Evolutionary conservation across 2,888 invertebrate genomes (phyloP).

Genomic region (Polydesmus complanatus): DNA sequence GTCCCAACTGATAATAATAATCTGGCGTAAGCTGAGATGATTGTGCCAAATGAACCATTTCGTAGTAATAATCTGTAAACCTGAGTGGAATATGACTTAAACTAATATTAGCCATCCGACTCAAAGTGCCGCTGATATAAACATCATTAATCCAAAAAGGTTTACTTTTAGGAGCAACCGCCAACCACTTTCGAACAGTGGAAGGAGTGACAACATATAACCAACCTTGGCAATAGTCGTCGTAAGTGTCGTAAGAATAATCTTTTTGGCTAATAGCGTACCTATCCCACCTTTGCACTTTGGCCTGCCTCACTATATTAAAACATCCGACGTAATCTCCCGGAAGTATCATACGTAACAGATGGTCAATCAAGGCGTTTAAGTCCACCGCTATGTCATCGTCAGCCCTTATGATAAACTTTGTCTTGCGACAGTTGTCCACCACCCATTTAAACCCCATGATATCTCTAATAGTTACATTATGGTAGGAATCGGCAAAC

Average conservation of each 20-base stretch:
- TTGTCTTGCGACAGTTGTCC: constrained; percentile 4
- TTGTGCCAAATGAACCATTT: no score
- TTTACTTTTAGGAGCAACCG: neutral
- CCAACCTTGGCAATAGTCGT: constrained; percentile 11
- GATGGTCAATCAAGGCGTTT: constrained; percentile 3
- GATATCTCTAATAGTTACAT: constrained; percentile 8
- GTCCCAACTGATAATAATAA: no score
- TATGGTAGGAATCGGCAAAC: constrained; percentile 11
- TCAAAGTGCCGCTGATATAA: constrained; percentile 12
- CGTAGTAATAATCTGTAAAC: no score
- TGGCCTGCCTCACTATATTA: constrained; percentile 4
- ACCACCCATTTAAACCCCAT: constrained; percentile 12
- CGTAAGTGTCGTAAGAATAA: neutral
- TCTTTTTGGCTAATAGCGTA: neutral
- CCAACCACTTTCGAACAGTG: neutral
- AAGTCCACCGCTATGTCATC: constrained; percentile 12
- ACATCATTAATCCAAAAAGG: constrained; percentile 15
- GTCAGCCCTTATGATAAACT: constrained; percentile 5
- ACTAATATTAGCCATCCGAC: no score
- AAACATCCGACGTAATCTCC: constrained; percentile 9
- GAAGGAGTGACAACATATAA: constrained; percentile 9
- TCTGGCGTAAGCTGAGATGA: no score
- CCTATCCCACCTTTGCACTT: neutral
- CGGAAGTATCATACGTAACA: neutral
- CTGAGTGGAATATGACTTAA: no score